Conservation (phyloP, 1,140 invertebrate species). For the Cotesia typhae region DNA sequence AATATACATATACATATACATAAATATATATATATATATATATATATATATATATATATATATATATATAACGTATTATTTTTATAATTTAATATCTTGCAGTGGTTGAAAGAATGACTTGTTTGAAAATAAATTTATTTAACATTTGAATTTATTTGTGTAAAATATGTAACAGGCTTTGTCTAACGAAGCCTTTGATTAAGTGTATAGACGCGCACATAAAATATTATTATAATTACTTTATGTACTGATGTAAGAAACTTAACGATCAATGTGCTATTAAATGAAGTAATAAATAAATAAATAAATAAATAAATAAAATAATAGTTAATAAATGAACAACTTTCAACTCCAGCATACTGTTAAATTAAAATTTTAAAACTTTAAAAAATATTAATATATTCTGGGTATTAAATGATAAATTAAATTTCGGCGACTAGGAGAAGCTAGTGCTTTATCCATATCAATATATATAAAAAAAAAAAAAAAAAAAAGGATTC, state of each 20-base stretch:
- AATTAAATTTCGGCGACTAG: constrained; percentile 37
- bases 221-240: not conserved
- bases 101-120: constrained; percentile 52
- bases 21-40: constrained; percentile 19
- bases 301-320: not conserved
- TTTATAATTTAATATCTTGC: constrained; percentile 59
- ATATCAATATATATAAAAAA: constrained; percentile 49
- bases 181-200: constrained; percentile 1
- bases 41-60: constrained; percentile 30
- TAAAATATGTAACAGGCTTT: constrained; percentile 31
- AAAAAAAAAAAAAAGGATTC: constrained; percentile 28
- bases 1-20: constrained; percentile 31
- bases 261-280: not conserved
- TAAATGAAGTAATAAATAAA: not conserved
- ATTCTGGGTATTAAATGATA: not conserved
- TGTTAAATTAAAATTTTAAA: constrained; percentile 20
- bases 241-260: not conserved
- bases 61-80: constrained; percentile 57
- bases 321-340: too few relatives aligned
- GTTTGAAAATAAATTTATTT: not conserved
- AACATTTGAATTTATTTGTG: constrained; percentile 30
- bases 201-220: too few relatives aligned
- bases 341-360: not conserved
- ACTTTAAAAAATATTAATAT: not conserved
- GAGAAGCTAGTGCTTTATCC: constrained; percentile 46